Evolutionary conservation across 2,113 vertebrate genomes (phyloP), one percentile per base, ranked within the genome.

Genomic region (Atrichornis clamosus): DNA sequence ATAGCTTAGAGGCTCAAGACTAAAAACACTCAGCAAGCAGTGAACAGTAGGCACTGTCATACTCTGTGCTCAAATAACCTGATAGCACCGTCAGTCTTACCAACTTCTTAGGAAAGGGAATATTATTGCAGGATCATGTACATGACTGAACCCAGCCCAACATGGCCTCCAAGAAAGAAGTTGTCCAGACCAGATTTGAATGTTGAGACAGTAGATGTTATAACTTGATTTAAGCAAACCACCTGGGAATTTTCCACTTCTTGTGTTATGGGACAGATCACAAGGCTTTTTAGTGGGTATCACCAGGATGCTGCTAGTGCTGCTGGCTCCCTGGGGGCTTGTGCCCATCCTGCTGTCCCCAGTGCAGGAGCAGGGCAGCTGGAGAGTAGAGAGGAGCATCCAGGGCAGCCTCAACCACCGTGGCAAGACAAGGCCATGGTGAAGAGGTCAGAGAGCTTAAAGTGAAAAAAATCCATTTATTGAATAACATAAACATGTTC

Each of bases 11-110:
- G 56, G 27, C 30, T 52, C 10, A 28, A 68, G 21, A 30, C 19
- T 82, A 35, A 15, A 19, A 15, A 2, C 10, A 7, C 23, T 55
- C 15, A 27, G 21, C 23, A 55, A 58, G 32, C 3, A 16, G 6
- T 58, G 46, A 39, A 24, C 13, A 35, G 28, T 10, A 65, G 46
- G 28, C 11, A 1, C 20, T 7, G 0, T 32, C 1, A 0, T 63
- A 47, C 10, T 75, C 62, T 0, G 1, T 83, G 15, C n/a, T 76
- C 0, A 0, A 35, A 21, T 13, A 49, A 24, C 14, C 13, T 46
- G 37, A 10, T 22, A 11, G 20, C 0, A 0, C 56, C 69, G 62
- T 17, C 22, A 16, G 46, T 41, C 41, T 70, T 47, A n/a, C 37
- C 46, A 77, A 0, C 42, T 30, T 39, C 35, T 76, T 10, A 33